Evolutionary conservation across 1,140 invertebrate genomes (phyloP).

Genomic region (Neuroterus valhalla): DNA sequence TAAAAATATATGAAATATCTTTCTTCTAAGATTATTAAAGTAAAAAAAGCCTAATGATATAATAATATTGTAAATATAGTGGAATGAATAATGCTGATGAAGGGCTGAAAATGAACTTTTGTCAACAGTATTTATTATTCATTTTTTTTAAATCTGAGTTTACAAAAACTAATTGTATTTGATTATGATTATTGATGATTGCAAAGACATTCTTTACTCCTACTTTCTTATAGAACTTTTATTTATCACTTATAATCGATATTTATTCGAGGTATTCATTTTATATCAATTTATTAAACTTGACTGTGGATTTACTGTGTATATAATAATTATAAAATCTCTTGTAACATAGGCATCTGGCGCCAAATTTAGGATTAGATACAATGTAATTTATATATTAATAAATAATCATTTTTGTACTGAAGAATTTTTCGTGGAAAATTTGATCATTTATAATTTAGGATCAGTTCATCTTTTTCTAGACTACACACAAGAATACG

Average conservation of each 20-base stretch:
- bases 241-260: too few relatives aligned
- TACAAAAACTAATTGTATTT: too few relatives aligned
- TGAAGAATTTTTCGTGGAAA: background rate
- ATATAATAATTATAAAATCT: background rate
- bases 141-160: too few relatives aligned
- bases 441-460: too few relatives aligned
- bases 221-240: too few relatives aligned
- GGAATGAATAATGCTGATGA: background rate
- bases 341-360: background rate
- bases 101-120: background rate
- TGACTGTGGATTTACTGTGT: background rate
- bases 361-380: background rate
- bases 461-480: background rate
- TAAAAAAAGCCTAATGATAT: too few relatives aligned
- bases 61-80: too few relatives aligned
- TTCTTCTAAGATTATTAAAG: too few relatives aligned
- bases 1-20: too few relatives aligned
- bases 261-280: background rate
- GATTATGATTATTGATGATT: too few relatives aligned
- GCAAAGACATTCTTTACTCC: too few relatives aligned
- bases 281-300: background rate
- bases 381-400: slow-evolving; percentile 26
- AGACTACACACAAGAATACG: background rate
- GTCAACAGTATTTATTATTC: too few relatives aligned
- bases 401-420: slow-evolving; percentile 2